These are phyloP conservation scores for Ara ararauna DNA, from an alignment of 2,797 vertebrate genomes.

Conservation along the genomic window DNA sequence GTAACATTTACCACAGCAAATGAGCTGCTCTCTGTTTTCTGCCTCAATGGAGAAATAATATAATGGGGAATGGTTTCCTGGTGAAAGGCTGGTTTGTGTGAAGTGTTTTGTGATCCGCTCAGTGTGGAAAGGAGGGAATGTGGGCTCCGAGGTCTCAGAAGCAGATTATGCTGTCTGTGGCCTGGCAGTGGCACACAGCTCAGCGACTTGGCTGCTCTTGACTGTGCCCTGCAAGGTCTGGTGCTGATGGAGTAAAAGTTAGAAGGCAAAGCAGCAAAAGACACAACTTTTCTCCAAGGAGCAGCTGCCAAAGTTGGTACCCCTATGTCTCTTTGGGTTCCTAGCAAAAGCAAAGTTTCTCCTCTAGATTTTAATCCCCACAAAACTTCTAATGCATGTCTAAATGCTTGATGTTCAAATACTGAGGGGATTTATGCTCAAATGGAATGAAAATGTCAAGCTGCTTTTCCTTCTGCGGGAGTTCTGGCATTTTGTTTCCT, in stretches of 20 bases:
- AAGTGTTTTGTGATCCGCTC: not conserved
- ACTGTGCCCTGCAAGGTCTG: not conserved
- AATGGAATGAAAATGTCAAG: not conserved
- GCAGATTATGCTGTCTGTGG: not conserved
- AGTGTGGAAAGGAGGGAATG: not conserved
- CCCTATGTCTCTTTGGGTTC: not conserved
- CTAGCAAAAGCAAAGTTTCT: not conserved
- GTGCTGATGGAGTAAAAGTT: not conserved
- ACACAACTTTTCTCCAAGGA: not conserved
- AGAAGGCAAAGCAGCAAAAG: not conserved
- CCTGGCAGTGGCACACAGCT: not conserved
- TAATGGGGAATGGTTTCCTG: not conserved
- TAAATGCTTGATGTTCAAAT: not conserved
- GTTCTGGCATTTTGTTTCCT: not conserved
- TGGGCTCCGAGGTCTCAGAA: not conserved
- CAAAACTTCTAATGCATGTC: not conserved
- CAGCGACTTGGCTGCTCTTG: not conserved
- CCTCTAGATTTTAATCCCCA: not conserved
- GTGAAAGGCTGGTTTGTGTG: not conserved
- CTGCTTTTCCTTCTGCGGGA: not conserved
- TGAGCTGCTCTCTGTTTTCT: not conserved
- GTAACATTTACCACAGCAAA: not conserved
- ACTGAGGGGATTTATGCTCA: not conserved
- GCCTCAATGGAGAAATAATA: not conserved
- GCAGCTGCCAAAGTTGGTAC: not conserved